A percentile compares a stretch with the other conserved stretches of the same genome.
Conservation (phyloP, 2,113 vertebrate species). For the Ellobius talpinus region DNA sequence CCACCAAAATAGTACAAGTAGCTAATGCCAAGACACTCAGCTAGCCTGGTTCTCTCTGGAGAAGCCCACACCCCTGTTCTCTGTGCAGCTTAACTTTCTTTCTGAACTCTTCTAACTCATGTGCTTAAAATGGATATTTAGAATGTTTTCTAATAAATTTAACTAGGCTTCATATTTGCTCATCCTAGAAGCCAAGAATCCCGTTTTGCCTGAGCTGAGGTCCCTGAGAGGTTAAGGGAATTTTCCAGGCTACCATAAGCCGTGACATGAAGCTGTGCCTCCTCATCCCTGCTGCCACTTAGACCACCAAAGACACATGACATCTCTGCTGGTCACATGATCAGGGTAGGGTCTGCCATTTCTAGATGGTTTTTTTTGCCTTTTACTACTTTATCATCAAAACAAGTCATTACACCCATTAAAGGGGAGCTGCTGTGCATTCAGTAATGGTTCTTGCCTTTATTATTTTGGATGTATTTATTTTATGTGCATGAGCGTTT, state of each 20-base stretch:
- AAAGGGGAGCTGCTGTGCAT: neutral
- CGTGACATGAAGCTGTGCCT: neutral
- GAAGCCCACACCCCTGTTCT: neutral
- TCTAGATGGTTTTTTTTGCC: neutral
- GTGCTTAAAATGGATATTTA: neutral
- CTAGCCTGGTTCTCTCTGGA: neutral
- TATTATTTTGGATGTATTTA: neutral
- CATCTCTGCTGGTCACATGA: neutral
- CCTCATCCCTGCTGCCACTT: neutral
- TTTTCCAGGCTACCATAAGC: neutral
- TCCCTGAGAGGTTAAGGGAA: neutral
- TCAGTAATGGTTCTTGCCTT: neutral
- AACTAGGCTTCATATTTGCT: neutral
- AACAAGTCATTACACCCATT: neutral
- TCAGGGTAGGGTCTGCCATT: neutral
- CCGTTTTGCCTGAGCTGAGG: neutral
- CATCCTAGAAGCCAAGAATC: neutral
- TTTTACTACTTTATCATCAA: neutral
- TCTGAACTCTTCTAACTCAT: neutral
- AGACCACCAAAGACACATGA: fast-evolving
- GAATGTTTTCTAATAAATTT: neutral
- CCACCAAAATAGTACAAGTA: neutral
- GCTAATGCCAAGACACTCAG: neutral
- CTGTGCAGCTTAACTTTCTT: neutral
- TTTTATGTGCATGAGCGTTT: neutral